phyloP scores from a whole-genome alignment of 2,888 invertebrate species.

The Trichopria drosophilae region DNA sequence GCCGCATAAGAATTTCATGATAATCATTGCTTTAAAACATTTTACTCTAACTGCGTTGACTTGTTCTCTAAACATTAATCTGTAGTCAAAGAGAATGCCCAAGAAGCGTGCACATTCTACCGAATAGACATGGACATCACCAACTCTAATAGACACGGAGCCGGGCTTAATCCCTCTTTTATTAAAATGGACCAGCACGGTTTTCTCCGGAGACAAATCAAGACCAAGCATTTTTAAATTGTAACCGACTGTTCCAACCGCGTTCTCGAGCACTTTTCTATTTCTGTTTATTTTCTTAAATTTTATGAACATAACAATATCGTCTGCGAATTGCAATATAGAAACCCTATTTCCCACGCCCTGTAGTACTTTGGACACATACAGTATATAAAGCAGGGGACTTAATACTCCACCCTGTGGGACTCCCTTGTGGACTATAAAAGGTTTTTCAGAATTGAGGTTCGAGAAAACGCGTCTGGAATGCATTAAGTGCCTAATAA shows the following conservation, averaged over 20 bases:
- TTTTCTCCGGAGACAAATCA: background rate
- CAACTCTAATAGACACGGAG: background rate
- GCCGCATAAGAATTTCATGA: background rate
- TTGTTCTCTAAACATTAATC: background rate
- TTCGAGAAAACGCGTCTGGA: constrained; percentile 6
- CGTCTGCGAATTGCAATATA: constrained; percentile 7
- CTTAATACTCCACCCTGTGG: constrained; percentile 32
- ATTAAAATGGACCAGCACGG: background rate
- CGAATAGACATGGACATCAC: background rate
- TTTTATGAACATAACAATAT: background rate
- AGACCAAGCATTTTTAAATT: background rate
- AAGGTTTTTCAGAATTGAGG: background rate
- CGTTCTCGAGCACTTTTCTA: background rate
- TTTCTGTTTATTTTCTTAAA: background rate
- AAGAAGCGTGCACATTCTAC: background rate
- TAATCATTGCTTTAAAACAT: background rate
- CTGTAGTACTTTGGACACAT: constrained; percentile 11
- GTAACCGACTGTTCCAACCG: background rate
- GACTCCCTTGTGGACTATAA: constrained; percentile 24
- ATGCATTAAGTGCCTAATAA: constrained; percentile 10
- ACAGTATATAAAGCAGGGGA: constrained; percentile 24
- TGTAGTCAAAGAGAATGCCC: background rate
- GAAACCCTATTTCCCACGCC: background rate
- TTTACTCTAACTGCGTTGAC: background rate
- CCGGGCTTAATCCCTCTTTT: background rate